Evolutionary conservation across 1,140 invertebrate genomes (phyloP), one percentile per base, ranked within the genome.

Genomic region (Drosophila sucinea): DNA sequence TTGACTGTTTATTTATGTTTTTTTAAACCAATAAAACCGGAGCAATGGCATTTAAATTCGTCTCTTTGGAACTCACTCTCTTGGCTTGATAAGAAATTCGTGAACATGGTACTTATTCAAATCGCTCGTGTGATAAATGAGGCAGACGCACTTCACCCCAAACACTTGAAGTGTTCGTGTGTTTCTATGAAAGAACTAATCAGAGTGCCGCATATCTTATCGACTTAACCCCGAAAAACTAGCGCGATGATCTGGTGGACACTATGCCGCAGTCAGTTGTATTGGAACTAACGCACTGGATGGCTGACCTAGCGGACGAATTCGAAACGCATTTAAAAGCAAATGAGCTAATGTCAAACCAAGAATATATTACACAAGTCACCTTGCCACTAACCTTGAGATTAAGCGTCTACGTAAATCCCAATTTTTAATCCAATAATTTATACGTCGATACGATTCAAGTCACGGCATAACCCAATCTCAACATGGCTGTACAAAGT

Each of bases 401-500:
- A 68, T 63, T 60, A 41, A 44, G 27, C 27, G n/a, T 11, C 33
- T 17, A 10, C 17, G 1, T 2, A 27, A 51, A 6, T 51, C 25
- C 4, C 44, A 27, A 51, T 10, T 27, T 8, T 51, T 23, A 51
- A 41, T 66, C 32, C 25, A 57, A 55, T 40, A 40, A 17, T 56
- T 78, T 40, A 35, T 8, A 63, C 58, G 51, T 60, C 62, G 6
- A 44, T 23, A 17, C 17, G 17, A 17, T 17, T 17, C 17, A 17
- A 38, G 33, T 27, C 55, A 6, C n/a, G 56, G 44, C 57, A 67
- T 41, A 72, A 72, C 61, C 44, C 61, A 67, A 60, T 57, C 57
- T 10, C 23, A 95, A 95, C 94, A 94, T 94, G 81, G 87, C 93
- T 8, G 93, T 92, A 68, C 91, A 95, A 27, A 96, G 96, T 87